Percentiles rank a stretch among this genome's conserved stretches.
Evolutionary conservation across 37 sponge, comb jelly and placozoan genomes (phyloP).

Genomic region (Axinella damicornis): DNA sequence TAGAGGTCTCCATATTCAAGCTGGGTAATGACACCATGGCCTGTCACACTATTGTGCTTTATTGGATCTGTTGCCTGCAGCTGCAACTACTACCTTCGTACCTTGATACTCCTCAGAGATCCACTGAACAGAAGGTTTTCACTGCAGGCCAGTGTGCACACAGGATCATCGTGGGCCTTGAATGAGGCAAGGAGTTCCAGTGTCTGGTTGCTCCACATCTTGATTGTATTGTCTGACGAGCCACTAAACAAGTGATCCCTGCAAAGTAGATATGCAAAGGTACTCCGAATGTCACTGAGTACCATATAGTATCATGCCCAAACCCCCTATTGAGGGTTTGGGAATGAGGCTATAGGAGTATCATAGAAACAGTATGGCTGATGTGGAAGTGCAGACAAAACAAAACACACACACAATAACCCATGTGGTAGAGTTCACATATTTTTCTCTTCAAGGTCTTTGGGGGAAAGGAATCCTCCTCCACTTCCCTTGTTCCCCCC

Average conservation of each 20-base stretch:
- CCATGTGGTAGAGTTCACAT: no score
- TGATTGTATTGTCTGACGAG: conserved; percentile 86
- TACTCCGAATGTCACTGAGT: background rate
- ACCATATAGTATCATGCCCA: background rate
- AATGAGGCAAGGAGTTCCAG: conserved; percentile 52
- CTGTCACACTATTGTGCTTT: no score
- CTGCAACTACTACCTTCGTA: background rate
- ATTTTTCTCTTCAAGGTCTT: no score
- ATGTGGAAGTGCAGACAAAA: no score
- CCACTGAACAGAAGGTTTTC: conserved; percentile 84
- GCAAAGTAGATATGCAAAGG: background rate
- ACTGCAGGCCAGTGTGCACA: conserved; percentile 81
- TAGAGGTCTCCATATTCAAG: no score
- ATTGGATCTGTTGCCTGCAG: background rate
- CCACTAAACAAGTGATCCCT: conserved; percentile 87
- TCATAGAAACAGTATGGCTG: no score
- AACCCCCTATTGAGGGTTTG: no score
- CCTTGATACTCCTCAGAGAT: conserved; percentile 88
- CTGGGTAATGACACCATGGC: no score
- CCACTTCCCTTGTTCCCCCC: no score
- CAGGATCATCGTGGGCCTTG: conserved; percentile 86
- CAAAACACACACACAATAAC: no score
- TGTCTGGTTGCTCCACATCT: conserved; percentile 80
- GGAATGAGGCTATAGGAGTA: no score
- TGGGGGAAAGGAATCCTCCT: no score